These are phyloP conservation scores for Heterodera carotae DNA, from an alignment of 1,140 invertebrate species.

Conservation along the genomic window DNA sequence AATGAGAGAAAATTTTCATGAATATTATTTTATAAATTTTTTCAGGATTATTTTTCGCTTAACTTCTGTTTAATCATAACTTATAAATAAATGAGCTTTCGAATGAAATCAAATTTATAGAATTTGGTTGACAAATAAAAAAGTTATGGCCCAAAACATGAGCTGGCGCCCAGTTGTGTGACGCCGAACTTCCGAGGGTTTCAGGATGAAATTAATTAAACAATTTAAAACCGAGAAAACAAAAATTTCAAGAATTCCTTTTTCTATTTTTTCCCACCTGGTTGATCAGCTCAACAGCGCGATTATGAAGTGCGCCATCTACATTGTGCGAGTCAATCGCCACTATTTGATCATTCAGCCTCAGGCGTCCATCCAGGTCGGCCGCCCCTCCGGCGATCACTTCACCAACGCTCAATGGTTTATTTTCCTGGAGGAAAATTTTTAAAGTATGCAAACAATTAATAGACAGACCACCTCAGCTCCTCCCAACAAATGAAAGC, in stretches of 20 bases:
- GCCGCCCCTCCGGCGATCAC: slow-evolving; percentile 90
- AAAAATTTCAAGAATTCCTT: background rate
- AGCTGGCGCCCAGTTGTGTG: too few relatives aligned
- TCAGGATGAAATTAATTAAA: too few relatives aligned
- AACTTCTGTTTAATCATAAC: too few relatives aligned
- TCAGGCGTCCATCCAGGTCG: slow-evolving; percentile 80
- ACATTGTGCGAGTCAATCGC: slow-evolving; percentile 81
- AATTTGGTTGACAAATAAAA: too few relatives aligned
- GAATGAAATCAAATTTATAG: too few relatives aligned
- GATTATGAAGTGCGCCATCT: slow-evolving; percentile 82
- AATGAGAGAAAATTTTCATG: too few relatives aligned
- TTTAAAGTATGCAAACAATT: slow-evolving; percentile 20
- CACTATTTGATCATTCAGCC: slow-evolving; percentile 85
- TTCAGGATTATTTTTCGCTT: too few relatives aligned
- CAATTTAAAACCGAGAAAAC: background rate
- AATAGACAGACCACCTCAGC: slow-evolving; percentile 7
- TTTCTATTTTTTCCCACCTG: slow-evolving; percentile 55
- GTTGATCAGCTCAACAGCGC: slow-evolving; percentile 85
- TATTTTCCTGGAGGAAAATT: slow-evolving; percentile 41
- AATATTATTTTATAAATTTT: too few relatives aligned
- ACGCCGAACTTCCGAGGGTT: too few relatives aligned
- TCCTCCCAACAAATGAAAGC: slow-evolving; percentile 96
- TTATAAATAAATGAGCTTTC: too few relatives aligned
- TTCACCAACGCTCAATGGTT: slow-evolving; percentile 83
- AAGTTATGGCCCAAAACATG: too few relatives aligned